Conservation (phyloP, 2,797 vertebrate genomes). For the Cyclopterus lumpus region DNA sequence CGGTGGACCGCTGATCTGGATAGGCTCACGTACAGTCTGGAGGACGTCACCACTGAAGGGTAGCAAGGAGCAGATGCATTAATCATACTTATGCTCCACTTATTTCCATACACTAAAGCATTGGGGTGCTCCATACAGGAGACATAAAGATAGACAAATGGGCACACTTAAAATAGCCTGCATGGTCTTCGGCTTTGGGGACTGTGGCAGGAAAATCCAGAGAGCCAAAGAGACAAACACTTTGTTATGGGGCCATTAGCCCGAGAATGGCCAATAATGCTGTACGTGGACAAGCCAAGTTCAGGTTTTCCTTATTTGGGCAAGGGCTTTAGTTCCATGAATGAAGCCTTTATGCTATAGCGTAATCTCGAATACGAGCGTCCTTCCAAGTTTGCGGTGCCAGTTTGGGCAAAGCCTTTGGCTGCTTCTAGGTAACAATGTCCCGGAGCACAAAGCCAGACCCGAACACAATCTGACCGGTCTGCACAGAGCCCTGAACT, state of each 20-base stretch:
- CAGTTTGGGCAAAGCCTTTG: background rate
- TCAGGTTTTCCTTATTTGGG: background rate
- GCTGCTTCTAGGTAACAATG: background rate
- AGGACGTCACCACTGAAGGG: constrained; percentile 29
- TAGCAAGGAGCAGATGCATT: constrained; percentile 15
- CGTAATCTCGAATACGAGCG: background rate
- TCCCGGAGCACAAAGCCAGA: background rate
- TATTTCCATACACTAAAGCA: background rate
- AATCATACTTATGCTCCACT: background rate
- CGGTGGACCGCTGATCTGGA: constrained; percentile 32
- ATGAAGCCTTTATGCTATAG: background rate
- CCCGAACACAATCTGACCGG: background rate
- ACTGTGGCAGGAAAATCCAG: background rate
- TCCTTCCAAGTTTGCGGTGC: background rate
- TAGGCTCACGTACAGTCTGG: constrained; percentile 14
- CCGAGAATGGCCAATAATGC: background rate
- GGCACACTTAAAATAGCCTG: background rate
- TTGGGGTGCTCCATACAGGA: background rate
- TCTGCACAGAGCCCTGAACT: background rate
- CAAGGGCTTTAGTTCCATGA: background rate
- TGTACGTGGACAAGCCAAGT: background rate
- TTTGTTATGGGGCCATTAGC: background rate
- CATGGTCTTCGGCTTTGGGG: background rate
- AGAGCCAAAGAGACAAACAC: background rate
- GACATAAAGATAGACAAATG: background rate